Conservation (phyloP, 2,797 vertebrate species). For the Anguilla anguilla region DNA sequence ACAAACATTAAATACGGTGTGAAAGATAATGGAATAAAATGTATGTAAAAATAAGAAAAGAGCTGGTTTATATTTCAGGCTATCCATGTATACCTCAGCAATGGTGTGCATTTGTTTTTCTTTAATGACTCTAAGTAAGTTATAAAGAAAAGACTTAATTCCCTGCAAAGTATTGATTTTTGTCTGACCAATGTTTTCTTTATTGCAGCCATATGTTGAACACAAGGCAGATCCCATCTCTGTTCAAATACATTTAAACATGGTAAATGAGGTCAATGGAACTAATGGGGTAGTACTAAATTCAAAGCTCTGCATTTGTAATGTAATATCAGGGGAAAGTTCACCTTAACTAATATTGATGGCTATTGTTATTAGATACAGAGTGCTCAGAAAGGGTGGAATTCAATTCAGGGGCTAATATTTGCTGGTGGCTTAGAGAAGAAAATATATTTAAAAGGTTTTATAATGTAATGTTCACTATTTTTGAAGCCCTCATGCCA, state of each 20-base stretch:
- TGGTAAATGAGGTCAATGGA: constrained; percentile 18
- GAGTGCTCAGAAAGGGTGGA: constrained; percentile 2
- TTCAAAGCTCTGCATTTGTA: constrained; percentile 24
- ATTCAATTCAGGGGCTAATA: constrained; percentile 18
- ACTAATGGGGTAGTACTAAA: constrained; percentile 11
- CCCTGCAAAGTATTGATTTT: constrained; percentile 20
- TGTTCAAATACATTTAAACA: constrained; percentile 25
- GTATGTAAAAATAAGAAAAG: neutral
- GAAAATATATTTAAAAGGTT: constrained; percentile 18
- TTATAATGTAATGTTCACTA: constrained; percentile 17
- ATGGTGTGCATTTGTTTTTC: constrained; percentile 4
- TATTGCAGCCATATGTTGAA: constrained; percentile 22
- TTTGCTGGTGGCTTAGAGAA: constrained; percentile 14
- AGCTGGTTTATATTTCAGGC: neutral
- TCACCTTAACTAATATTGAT: constrained; percentile 22
- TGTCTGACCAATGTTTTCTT: neutral
- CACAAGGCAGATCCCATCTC: constrained; percentile 8
- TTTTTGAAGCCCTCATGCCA: neutral
- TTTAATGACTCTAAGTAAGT: constrained; percentile 21
- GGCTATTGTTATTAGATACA: constrained; percentile 23
- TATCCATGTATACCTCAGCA: neutral
- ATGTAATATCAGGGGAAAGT: constrained; percentile 9
- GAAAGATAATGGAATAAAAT: neutral
- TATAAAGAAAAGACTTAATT: constrained; percentile 22
- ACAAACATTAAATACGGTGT: neutral